Conservation (phyloP, 2,888 invertebrate species). For the Actias luna region DNA sequence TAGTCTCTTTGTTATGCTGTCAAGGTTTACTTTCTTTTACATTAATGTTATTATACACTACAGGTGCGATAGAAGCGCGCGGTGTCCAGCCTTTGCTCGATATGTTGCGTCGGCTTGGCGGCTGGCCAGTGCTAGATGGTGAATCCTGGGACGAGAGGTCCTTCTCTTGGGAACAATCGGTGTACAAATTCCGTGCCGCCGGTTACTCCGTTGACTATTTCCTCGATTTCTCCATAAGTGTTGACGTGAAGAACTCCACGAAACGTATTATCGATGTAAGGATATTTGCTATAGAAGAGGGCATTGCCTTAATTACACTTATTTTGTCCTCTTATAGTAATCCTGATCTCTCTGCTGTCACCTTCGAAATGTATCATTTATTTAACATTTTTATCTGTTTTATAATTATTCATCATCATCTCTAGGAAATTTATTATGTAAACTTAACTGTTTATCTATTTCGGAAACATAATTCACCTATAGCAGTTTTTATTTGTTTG, state of each 20-base stretch:
- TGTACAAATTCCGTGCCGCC: conserved; percentile 88
- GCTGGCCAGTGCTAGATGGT: conserved; percentile 96
- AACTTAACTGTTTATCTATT: background rate
- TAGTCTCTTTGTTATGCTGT: background rate
- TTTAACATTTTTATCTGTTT: too few relatives aligned
- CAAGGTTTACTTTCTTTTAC: background rate
- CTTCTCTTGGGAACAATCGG: conserved; percentile 92
- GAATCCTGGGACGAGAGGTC: conserved; percentile 85
- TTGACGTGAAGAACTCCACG: conserved; percentile 94
- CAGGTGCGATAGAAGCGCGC: conserved; percentile 90
- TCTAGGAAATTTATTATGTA: background rate
- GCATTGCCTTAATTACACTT: background rate
- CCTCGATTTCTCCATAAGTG: conserved; percentile 93
- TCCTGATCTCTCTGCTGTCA: background rate
- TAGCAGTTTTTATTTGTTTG: background rate
- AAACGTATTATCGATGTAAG: conserved; percentile 92
- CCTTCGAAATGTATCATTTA: too few relatives aligned
- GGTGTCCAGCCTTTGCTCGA: conserved; percentile 87
- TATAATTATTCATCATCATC: background rate
- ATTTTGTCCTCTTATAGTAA: background rate
- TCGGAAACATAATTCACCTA: background rate
- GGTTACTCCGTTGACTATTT: conserved; percentile 96
- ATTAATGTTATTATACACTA: background rate
- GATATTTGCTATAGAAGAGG: conserved; percentile 14
- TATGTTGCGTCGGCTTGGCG: conserved; percentile 90